phyloP scores from a whole-genome alignment of 2,113 vertebrate genomes.

The Aix galericulata region DNA sequence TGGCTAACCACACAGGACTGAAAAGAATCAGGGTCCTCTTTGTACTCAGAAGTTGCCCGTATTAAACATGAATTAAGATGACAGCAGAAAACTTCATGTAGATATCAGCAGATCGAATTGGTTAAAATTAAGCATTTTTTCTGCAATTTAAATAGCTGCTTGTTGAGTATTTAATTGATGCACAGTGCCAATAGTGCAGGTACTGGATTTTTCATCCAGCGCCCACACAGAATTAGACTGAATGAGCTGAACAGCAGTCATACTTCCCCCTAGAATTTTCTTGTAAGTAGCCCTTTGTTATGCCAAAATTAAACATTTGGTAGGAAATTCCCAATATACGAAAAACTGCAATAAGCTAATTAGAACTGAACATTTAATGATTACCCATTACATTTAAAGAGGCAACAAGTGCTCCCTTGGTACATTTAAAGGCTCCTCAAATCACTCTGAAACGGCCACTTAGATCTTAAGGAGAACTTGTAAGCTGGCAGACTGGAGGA shows the following conservation, averaged over 20 bases:
- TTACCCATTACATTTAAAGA: background rate
- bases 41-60: background rate
- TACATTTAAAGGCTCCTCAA: background rate
- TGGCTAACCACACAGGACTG: background rate
- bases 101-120: background rate
- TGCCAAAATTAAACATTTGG: background rate
- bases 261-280: rapidly evolving
- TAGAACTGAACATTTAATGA: background rate
- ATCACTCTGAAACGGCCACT: background rate
- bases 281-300: background rate
- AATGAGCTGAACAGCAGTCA: background rate
- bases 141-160: background rate
- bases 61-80: background rate
- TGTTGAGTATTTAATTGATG: background rate
- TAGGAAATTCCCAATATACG: background rate
- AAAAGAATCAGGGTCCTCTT: background rate
- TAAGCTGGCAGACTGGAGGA: background rate
- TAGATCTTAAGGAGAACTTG: background rate
- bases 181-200: background rate
- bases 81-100: background rate
- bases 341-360: background rate
- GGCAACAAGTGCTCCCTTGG: background rate
- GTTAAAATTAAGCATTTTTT: conserved; percentile 1
- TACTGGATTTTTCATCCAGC: background rate
- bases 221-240: background rate